These are phyloP conservation scores for Spodoptera litura DNA, from an alignment of 1,140 invertebrate species.

Conservation along the genomic window DNA sequence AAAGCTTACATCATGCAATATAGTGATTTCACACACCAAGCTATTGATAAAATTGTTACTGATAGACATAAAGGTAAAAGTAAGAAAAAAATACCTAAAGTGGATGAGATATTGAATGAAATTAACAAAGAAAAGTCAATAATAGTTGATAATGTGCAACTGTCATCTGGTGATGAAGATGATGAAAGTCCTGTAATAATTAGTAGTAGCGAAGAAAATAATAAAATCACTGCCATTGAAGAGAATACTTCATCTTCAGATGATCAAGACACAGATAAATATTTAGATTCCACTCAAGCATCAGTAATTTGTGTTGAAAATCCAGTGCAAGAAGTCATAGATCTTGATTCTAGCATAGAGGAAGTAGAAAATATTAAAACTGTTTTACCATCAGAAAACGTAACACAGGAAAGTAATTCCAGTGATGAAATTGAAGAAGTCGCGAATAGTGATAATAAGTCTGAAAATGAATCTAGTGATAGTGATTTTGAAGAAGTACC, in stretches of 20 bases:
- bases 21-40: conserved; percentile 90
- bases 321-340: conserved; percentile 57
- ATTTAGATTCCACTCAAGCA: conserved; percentile 61
- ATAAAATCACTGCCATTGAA: conserved; percentile 46
- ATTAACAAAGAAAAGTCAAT: conserved; percentile 74
- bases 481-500: conserved; percentile 87
- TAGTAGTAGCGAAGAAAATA: conserved; percentile 37
- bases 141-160: conserved; percentile 68
- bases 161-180: conserved; percentile 72
- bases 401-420: conserved; percentile 44
- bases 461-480: conserved; percentile 46
- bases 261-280: conserved; percentile 44
- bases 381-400: not conserved
- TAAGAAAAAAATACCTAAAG: conserved; percentile 64
- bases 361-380: conserved; percentile 45
- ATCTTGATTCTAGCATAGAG: conserved; percentile 67
- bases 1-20: conserved; percentile 91
- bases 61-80: conserved; percentile 67
- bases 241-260: conserved; percentile 31
- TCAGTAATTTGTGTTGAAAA: conserved; percentile 72
- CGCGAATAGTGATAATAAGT: conserved; percentile 12
- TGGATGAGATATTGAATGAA: conserved; percentile 77
- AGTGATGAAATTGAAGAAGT: conserved; percentile 42
- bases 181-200: conserved; percentile 13
- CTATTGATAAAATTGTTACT: conserved; percentile 88